Evolutionary conservation across 2,113 vertebrate species (phyloP).

Genomic region (Psephotus haematonotus): DNA sequence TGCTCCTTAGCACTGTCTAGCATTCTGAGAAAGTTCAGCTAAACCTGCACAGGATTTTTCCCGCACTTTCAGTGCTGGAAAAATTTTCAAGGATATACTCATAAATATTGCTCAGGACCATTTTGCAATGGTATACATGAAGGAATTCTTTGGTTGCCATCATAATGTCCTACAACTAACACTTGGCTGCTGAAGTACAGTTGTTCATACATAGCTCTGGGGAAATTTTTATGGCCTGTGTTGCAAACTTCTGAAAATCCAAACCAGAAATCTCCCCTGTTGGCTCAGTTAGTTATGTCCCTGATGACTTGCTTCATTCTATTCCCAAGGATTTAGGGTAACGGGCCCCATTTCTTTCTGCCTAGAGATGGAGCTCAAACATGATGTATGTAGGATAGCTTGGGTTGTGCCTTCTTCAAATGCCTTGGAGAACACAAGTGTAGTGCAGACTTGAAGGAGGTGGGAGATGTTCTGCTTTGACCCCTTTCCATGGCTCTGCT

Average conservation of each 20-base stretch:
- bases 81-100: neutral
- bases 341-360: neutral
- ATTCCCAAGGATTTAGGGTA: neutral
- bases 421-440: neutral
- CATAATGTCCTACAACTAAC: neutral
- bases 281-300: neutral
- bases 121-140: slow-evolving; percentile 28
- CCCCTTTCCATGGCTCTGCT: neutral
- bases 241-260: slow-evolving; percentile 51
- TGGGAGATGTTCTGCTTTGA: neutral
- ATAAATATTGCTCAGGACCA: neutral
- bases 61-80: neutral
- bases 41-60: neutral
- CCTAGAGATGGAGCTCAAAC: neutral
- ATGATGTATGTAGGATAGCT: neutral
- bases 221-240: slow-evolving; percentile 45
- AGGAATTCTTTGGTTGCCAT: neutral
- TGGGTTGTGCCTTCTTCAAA: neutral
- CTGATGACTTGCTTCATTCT: neutral
- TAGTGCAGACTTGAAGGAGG: neutral
- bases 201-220: slow-evolving; percentile 1
- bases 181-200: neutral
- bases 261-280: slow-evolving; percentile 24
- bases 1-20: neutral
- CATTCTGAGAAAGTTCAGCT: neutral